Evolutionary conservation across 2,113 vertebrate species (phyloP).

Genomic region (Channa argus): DNA sequence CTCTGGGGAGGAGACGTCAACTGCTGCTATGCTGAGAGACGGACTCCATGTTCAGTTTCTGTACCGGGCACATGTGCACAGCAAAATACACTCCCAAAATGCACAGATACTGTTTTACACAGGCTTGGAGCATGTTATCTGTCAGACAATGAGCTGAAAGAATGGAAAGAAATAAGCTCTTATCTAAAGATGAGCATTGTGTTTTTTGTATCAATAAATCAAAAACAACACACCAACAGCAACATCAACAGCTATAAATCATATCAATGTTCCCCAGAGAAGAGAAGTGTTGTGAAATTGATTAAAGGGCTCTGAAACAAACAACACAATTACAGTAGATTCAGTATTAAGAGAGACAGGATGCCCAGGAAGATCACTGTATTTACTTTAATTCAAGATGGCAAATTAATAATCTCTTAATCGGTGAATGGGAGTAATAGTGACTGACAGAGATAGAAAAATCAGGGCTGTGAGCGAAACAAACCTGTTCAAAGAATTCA

Average conservation of each 20-base stretch:
- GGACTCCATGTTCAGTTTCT: conserved; percentile 34
- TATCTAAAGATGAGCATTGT: conserved; percentile 12
- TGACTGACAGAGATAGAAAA: not conserved
- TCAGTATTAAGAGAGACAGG: conserved; percentile 14
- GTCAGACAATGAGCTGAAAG: not conserved
- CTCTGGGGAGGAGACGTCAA: conserved; percentile 30
- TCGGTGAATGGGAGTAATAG: not conserved
- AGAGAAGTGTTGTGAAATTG: conserved; percentile 14
- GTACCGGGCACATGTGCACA: conserved; percentile 16
- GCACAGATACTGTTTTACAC: conserved; percentile 2
- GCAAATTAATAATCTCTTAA: not conserved
- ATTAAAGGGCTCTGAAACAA: conserved; percentile 36
- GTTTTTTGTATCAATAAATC: conserved; percentile 37
- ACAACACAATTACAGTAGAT: conserved; percentile 14
- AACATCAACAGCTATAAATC: conserved; percentile 41
- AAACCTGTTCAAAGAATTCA: conserved; percentile 95
- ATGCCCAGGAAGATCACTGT: not conserved
- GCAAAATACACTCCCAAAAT: conserved; percentile 40
- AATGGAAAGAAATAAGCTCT: not conserved
- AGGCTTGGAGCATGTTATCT: not conserved
- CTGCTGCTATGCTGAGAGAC: conserved; percentile 9
- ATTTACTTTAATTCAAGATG: conserved; percentile 12
- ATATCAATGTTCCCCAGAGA: conserved; percentile 15
- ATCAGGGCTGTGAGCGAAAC: conserved; percentile 13
- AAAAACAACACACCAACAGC: conserved; percentile 29